phyloP scores from a whole-genome alignment of 2,888 invertebrate genomes.

The Drosophila prostipennis region DNA sequence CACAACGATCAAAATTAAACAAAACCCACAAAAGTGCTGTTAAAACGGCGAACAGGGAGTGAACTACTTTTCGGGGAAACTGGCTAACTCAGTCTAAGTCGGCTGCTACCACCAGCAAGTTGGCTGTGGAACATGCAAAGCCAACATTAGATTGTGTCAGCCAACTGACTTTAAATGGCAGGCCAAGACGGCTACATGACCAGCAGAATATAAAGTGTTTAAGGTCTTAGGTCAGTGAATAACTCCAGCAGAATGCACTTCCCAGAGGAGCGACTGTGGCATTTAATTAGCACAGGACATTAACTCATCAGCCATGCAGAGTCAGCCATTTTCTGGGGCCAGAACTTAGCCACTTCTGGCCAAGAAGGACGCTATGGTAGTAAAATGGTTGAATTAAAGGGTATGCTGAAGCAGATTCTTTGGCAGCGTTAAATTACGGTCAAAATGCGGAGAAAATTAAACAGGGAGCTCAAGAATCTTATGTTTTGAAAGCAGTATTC shows the following conservation, averaged over 20 bases:
- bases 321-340: neutral
- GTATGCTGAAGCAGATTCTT: constrained; percentile 10
- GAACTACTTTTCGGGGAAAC: constrained; percentile 11
- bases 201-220: constrained; percentile 26
- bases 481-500: too few relatives aligned
- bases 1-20: constrained; percentile 42
- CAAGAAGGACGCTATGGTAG: neutral
- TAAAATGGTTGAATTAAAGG: constrained; percentile 8
- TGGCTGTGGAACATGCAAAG: constrained; percentile 35
- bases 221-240: constrained; percentile 30
- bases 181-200: constrained; percentile 34
- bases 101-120: constrained; percentile 21
- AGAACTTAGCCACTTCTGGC: neutral
- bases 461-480: neutral
- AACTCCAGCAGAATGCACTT: constrained; percentile 18
- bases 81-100: too few relatives aligned
- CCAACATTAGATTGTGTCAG: constrained; percentile 45
- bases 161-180: constrained; percentile 38
- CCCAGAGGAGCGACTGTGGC: constrained; percentile 17
- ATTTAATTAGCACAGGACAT: constrained; percentile 29
- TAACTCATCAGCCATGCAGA: constrained; percentile 4
- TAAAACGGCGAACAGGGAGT: constrained; percentile 14
- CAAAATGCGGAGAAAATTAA: neutral
- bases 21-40: constrained; percentile 23
- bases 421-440: neutral